Percentiles rank a stretch among this genome's conserved stretches.
Evolutionary conservation across 1,140 invertebrate genomes (phyloP).

Genomic region (Cotesia glomerata): DNA sequence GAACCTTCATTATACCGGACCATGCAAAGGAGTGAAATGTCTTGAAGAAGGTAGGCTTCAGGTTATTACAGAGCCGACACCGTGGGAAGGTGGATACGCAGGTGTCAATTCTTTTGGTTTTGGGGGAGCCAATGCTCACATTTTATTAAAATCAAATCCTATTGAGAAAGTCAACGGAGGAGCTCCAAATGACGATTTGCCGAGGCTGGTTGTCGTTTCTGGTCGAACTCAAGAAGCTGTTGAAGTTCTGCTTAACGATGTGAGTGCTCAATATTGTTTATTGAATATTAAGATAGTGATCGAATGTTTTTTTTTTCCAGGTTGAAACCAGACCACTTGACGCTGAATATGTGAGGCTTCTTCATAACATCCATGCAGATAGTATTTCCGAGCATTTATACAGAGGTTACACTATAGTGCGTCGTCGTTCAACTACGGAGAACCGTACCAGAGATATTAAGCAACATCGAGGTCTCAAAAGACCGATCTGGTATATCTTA

Average conservation of each 20-base stretch:
- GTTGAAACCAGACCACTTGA: slow-evolving; percentile 64
- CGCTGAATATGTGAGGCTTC: slow-evolving; percentile 64
- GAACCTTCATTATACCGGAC: slow-evolving; percentile 74
- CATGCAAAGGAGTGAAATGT: slow-evolving; percentile 72
- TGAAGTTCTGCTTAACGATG: slow-evolving; percentile 70
- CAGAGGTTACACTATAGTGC: slow-evolving; percentile 67
- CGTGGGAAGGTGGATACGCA: slow-evolving; percentile 68
- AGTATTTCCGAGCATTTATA: slow-evolving; percentile 68
- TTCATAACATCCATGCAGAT: slow-evolving; percentile 63
- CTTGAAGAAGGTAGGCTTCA: slow-evolving; percentile 69
- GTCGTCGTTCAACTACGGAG: slow-evolving; percentile 53
- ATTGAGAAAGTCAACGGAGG: slow-evolving; percentile 65
- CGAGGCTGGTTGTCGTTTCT: slow-evolving; percentile 69
- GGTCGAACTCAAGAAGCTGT: slow-evolving; percentile 78
- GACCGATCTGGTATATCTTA: slow-evolving; percentile 87
- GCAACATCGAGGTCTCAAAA: slow-evolving; percentile 67
- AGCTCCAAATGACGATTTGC: slow-evolving; percentile 63
- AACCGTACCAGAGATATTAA: slow-evolving; percentile 61
- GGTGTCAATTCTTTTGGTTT: slow-evolving; percentile 72
- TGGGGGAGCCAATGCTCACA: slow-evolving; percentile 72
- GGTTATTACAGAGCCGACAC: slow-evolving; percentile 70
- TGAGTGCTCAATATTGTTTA: slow-evolving; percentile 41
- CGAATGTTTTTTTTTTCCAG: slow-evolving; percentile 31
- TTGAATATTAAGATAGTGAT: too few relatives aligned
- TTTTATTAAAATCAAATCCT: slow-evolving; percentile 67